Evolutionary conservation across 2,888 invertebrate species (phyloP), one percentile per base, ranked within the genome.

Genomic region (Cacoxenus indagator): DNA sequence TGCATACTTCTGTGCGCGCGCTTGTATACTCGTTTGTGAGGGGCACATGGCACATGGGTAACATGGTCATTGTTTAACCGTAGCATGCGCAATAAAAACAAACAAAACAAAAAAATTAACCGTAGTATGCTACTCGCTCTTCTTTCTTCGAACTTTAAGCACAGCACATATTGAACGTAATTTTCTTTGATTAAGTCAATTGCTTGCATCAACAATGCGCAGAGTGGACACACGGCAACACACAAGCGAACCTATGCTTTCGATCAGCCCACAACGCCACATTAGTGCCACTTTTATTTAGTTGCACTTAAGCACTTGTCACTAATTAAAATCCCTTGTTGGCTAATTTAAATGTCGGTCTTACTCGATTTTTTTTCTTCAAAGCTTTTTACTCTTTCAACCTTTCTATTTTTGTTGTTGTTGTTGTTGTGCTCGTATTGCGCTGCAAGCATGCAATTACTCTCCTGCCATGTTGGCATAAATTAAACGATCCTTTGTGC

Each of bases 251-350:
- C 17, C 27, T 61, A 61, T 19, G n/a, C 45, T 17, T n/a, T 22
- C 24, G 17, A 43, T 55, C 64, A 43, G 65, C 22, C 22, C 22
- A 8, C 51, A 17, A 22, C 37, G 17, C 51, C 8, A 48, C 8
- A 8, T 48, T 17, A 17, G 17, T 4, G 6, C 4, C 22, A 48
- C n/a, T 73, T 71, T 75, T 71, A 74, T 75, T 73, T 54, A 70
- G 67, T 68, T 64, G 69, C 73, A 77, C 77, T 78, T 69, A 64
- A 64, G 64, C 68, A 70, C 70, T 69, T 78, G 76, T 73, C 83
- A 81, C 81, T 84, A 84, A 84, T 84, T 84, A 84, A 84, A 85
- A 82, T 82, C 75, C 74, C 78, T 77, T 75, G 79, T 78, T 81
- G 77, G 76, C 75, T 78, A 79, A 83, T 85, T 85, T 83, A 83